Percentiles rank a stretch among this genome's conserved stretches.
Evolutionary conservation across 2,888 invertebrate species (phyloP).

Genomic region (Pristionchus fissidentatus): DNA sequence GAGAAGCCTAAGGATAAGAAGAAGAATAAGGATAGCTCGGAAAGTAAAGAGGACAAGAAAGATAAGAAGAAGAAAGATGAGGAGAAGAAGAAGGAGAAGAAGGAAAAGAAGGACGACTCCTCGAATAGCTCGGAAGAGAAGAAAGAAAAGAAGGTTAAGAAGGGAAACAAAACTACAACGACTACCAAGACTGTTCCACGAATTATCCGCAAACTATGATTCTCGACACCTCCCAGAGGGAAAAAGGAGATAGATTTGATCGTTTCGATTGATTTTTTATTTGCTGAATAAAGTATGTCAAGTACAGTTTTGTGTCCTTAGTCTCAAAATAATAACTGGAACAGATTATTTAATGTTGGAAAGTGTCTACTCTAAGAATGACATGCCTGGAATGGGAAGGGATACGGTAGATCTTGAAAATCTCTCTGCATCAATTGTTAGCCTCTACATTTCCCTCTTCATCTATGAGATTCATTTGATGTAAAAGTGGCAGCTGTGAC

Average conservation of each 20-base stretch:
- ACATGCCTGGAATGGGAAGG: too few species aligned
- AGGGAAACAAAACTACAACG: background rate
- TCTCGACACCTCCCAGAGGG: background rate
- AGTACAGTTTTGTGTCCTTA: background rate
- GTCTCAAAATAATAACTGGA: background rate
- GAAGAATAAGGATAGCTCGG: background rate
- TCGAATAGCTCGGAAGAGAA: background rate
- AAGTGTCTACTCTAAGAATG: too few species aligned
- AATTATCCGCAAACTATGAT: background rate
- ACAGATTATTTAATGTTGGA: too few species aligned
- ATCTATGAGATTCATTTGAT: too few species aligned
- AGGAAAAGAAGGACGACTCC: background rate
- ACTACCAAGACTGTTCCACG: background rate
- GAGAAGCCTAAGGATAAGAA: background rate
- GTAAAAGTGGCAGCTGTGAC: too few species aligned
- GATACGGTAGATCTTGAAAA: too few species aligned
- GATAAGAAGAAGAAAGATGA: background rate
- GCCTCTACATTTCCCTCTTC: too few species aligned
- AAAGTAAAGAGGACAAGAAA: constrained; percentile 4
- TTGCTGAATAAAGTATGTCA: background rate
- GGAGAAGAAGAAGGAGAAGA: background rate
- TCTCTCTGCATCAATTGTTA: too few species aligned
- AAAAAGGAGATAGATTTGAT: background rate
- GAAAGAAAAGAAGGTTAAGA: constrained; percentile 10
- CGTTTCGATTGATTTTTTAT: background rate